A percentile compares a stretch with the other conserved stretches of the same genome.
phyloP scores from a whole-genome alignment of 2,113 vertebrate species.

The Charadrius vociferus region DNA sequence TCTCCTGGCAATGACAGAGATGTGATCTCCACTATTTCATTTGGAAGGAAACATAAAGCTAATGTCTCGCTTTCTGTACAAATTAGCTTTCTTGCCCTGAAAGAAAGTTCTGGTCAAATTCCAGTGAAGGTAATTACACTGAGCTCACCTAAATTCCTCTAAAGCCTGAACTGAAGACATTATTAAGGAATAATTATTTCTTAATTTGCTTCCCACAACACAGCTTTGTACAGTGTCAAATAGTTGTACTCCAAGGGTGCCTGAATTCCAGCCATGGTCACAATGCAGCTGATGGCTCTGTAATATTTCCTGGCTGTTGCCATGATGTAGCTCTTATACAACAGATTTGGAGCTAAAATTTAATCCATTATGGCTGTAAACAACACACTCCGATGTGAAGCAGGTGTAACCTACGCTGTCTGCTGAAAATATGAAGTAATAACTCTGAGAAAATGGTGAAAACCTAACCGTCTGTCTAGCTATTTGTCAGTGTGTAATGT shows the following conservation, averaged over 20 bases:
- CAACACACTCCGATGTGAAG: constrained; percentile 31
- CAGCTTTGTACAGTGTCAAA: not conserved
- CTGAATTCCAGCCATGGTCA: not conserved
- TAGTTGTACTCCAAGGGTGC: not conserved
- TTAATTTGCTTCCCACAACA: not conserved
- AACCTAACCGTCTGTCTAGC: not conserved
- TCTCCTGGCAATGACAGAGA: not conserved
- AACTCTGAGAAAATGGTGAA: constrained; percentile 30
- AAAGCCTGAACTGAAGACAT: not conserved
- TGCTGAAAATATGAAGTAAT: constrained; percentile 53
- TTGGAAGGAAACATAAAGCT: not conserved
- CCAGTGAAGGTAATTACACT: not conserved
- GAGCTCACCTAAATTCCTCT: not conserved
- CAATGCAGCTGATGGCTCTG: not conserved
- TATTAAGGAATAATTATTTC: not conserved
- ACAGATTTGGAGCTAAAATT: constrained; percentile 55
- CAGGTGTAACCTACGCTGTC: constrained; percentile 52
- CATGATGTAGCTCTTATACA: not conserved
- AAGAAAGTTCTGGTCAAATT: not conserved
- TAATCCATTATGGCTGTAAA: constrained; percentile 49
- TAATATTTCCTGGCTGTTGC: constrained; percentile 12
- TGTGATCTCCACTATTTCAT: not conserved
- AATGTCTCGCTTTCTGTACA: not conserved
- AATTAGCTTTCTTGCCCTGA: not conserved
- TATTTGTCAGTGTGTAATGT: constrained; percentile 19